phyloP scores from a whole-genome alignment of 2,888 invertebrate genomes.

The Sesia bembeciformis region DNA sequence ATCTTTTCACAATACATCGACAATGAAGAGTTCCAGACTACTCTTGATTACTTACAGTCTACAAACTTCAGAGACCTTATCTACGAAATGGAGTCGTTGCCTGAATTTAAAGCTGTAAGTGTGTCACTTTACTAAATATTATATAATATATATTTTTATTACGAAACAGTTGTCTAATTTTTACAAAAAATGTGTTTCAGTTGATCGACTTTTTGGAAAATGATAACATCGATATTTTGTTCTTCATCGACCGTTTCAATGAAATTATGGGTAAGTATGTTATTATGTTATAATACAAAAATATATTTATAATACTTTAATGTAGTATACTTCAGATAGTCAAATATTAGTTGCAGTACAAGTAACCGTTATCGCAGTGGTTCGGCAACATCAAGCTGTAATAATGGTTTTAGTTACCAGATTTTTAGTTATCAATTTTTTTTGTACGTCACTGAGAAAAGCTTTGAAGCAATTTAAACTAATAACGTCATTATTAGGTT shows the following conservation, averaged over 20 bases:
- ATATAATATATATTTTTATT: neutral
- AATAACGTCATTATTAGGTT: too few relatives aligned
- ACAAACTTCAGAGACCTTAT: constrained; percentile 38
- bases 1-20: constrained; percentile 30
- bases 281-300: too few relatives aligned
- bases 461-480: too few relatives aligned
- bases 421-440: too few relatives aligned
- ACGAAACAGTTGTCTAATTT: neutral
- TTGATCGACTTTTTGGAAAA: constrained; percentile 50
- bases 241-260: constrained; percentile 43
- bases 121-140: neutral
- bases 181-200: constrained; percentile 20
- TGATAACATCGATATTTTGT: constrained; percentile 51
- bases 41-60: constrained; percentile 31
- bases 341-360: too few relatives aligned
- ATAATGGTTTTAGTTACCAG: too few relatives aligned
- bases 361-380: too few relatives aligned
- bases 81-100: constrained; percentile 45
- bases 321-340: too few relatives aligned
- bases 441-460: too few relatives aligned
- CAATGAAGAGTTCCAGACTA: constrained; percentile 34
- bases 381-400: too few relatives aligned
- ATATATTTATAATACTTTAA: neutral
- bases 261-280: constrained; percentile 34
- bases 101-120: constrained; percentile 52